These are phyloP conservation scores for Leuciscus idus DNA, from an alignment of 2,113 vertebrate species.

Conservation along the genomic window DNA sequence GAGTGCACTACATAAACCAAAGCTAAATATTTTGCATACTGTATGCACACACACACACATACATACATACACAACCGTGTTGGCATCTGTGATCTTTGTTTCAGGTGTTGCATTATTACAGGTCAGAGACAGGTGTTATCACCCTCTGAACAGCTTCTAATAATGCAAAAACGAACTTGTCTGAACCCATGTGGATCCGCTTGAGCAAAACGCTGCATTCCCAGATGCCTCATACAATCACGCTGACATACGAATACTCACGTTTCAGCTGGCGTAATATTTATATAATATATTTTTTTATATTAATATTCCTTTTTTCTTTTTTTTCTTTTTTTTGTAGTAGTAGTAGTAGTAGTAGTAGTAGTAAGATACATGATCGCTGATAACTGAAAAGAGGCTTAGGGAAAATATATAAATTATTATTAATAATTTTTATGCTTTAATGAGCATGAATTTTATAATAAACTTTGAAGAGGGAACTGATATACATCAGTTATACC, in stretches of 20 bases:
- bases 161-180: constrained; percentile 59
- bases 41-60: not conserved
- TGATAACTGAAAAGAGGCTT: not conserved
- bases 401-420: too few species aligned
- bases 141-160: constrained; percentile 56
- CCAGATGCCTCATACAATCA: not conserved
- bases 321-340: too few species aligned
- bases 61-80: not conserved
- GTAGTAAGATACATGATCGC: not conserved
- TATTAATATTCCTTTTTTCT: too few species aligned
- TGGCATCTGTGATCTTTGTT: constrained; percentile 2
- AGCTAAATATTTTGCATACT: not conserved
- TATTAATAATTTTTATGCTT: not conserved
- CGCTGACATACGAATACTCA: not conserved
- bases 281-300: too few species aligned
- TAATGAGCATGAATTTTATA: not conserved
- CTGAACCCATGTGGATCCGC: constrained; percentile 62
- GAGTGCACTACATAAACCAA: not conserved
- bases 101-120: constrained; percentile 79
- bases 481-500: not conserved
- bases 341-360: too few species aligned
- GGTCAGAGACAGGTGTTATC: constrained; percentile 69
- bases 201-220: not conserved
- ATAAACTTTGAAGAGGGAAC: not conserved
- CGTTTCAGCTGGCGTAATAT: not conserved